Evolutionary conservation across 1,140 invertebrate genomes (phyloP).

Genomic region (Coelopa frigida): DNA sequence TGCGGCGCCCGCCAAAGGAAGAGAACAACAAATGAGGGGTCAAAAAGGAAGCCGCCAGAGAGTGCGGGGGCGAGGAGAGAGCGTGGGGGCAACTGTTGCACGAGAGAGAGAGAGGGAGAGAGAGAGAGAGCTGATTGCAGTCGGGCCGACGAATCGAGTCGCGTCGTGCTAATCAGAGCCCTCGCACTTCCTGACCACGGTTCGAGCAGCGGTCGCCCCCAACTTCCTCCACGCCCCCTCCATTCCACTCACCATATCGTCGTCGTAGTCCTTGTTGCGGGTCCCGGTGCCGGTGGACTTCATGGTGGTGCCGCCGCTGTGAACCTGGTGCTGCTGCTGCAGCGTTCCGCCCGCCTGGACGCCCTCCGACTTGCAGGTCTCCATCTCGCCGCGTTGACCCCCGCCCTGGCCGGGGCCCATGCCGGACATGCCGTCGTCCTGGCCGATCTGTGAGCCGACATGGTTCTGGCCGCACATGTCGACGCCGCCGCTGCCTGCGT

Average conservation of each 20-base stretch:
- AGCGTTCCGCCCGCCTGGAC: conserved; percentile 71
- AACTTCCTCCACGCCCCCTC: no score
- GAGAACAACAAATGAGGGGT: conserved; percentile 5
- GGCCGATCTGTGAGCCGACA: conserved; percentile 43
- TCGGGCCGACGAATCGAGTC: no score
- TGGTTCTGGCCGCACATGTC: conserved; percentile 49
- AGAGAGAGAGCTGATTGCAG: no score
- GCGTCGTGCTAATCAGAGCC: no score
- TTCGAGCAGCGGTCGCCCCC: no score
- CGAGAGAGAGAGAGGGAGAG: not conserved
- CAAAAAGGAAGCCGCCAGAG: conserved; percentile 1
- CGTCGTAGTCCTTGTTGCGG: conserved; percentile 45
- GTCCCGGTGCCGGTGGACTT: conserved; percentile 59
- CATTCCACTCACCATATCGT: conserved; percentile 39
- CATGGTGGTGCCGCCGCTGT: conserved; percentile 42
- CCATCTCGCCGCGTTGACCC: conserved; percentile 46
- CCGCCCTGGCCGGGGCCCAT: no score
- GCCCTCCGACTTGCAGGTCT: conserved; percentile 64
- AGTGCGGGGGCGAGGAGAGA: not conserved
- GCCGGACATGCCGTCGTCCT: conserved; percentile 36
- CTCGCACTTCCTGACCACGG: no score
- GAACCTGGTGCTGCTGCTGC: no score
- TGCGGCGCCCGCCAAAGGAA: conserved; percentile 23
- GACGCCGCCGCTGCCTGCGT: conserved; percentile 22
- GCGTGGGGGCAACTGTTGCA: not conserved